Conservation (phyloP, 2,797 vertebrate genomes). For the Onychomys arenicola region DNA sequence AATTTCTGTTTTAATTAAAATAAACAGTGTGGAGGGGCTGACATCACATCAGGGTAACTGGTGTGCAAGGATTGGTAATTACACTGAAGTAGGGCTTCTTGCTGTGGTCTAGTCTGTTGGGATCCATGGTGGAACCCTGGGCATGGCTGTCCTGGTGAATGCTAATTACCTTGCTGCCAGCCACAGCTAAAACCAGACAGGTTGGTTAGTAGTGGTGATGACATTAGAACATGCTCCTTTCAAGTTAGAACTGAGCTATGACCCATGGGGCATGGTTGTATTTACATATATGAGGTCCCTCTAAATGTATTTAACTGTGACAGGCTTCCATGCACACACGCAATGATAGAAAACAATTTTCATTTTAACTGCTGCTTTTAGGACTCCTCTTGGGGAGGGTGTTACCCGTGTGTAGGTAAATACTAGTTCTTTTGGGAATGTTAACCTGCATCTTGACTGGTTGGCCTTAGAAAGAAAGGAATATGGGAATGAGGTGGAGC, state of each 20-base stretch:
- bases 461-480: background rate
- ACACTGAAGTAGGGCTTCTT: slow-evolving; percentile 84
- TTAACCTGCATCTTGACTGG: background rate
- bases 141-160: slow-evolving; percentile 75
- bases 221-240: slow-evolving; percentile 66
- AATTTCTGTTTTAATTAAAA: slow-evolving; percentile 93
- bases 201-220: slow-evolving; percentile 67
- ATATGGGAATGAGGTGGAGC: background rate
- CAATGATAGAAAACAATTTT: background rate
- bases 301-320: background rate
- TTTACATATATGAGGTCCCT: slow-evolving; percentile 1
- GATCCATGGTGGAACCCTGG: slow-evolving; percentile 74
- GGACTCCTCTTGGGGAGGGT: background rate
- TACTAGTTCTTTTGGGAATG: background rate
- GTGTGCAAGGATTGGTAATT: slow-evolving; percentile 89
- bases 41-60: slow-evolving; percentile 89
- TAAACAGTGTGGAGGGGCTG: slow-evolving; percentile 90
- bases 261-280: slow-evolving; percentile 28
- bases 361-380: slow-evolving; percentile 47
- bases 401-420: slow-evolving; percentile 22
- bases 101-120: slow-evolving; percentile 83
- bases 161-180: slow-evolving; percentile 85
- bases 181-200: slow-evolving; percentile 75
- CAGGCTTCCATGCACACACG: background rate
- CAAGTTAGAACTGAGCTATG: slow-evolving; percentile 58